These are phyloP conservation scores for Drosophila truncata DNA, from an alignment of 1,140 invertebrate species.

Conservation along the genomic window DNA sequence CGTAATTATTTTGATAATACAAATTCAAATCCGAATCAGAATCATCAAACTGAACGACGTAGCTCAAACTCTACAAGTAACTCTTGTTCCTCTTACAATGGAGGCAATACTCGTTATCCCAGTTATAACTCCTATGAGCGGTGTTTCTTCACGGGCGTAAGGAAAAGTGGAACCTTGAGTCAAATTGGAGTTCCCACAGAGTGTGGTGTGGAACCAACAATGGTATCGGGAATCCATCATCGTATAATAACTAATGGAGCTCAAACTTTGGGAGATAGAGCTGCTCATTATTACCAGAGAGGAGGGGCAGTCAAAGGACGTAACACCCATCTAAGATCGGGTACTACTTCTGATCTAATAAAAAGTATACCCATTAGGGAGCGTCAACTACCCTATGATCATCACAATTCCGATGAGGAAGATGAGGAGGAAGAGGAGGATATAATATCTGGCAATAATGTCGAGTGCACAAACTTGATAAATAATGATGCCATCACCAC, in stretches of 20 bases:
- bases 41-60: constrained; percentile 55
- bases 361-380: constrained; percentile 37
- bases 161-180: constrained; percentile 81
- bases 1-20: constrained; percentile 63
- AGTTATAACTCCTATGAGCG: constrained; percentile 79
- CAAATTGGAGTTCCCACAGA: constrained; percentile 56
- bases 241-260: constrained; percentile 29
- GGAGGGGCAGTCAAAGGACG: constrained; percentile 1
- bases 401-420: constrained; percentile 62
- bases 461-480: constrained; percentile 76
- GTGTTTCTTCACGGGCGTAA: constrained; percentile 62
- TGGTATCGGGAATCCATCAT: constrained; percentile 13
- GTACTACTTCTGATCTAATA: constrained; percentile 19
- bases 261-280: constrained; percentile 47
- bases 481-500: constrained; percentile 40
- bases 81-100: constrained; percentile 65
- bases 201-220: constrained; percentile 25
- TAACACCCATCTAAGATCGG: constrained; percentile 15
- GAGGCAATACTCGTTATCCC: constrained; percentile 48
- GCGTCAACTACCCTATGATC: constrained; percentile 52
- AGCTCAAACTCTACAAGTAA: constrained; percentile 81
- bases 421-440: constrained; percentile 77
- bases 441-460: constrained; percentile 69
- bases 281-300: constrained; percentile 42
- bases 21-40: constrained; percentile 31